Evolutionary conservation across 2,888 invertebrate genomes (phyloP).

Genomic region (Rhyacophila evoluta): DNA sequence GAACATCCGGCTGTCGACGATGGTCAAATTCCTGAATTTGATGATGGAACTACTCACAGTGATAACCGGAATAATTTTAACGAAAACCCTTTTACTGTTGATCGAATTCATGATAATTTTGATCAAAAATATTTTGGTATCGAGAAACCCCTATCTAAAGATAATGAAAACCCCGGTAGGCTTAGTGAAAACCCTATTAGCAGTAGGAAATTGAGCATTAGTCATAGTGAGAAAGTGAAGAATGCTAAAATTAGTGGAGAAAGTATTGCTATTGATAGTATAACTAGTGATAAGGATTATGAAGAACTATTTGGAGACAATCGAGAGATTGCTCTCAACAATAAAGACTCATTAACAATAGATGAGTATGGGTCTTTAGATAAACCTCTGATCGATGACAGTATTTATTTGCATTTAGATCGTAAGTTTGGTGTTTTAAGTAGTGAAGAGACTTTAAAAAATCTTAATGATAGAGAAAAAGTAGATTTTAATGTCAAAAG

Average conservation of each 20-base stretch:
- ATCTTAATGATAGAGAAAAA: slow-evolving; percentile 3
- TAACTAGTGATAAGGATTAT: slow-evolving; percentile 34
- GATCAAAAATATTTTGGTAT: background rate
- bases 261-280: slow-evolving; percentile 28
- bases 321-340: background rate
- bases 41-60: background rate
- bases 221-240: background rate
- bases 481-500: slow-evolving; percentile 5
- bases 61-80: background rate
- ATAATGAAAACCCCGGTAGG: background rate
- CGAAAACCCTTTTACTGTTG: background rate
- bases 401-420: background rate
- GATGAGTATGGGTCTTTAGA: slow-evolving; percentile 27
- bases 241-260: background rate
- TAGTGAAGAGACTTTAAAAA: slow-evolving; percentile 47
- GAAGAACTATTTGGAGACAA: slow-evolving; percentile 20
- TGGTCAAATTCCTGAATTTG: background rate
- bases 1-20: background rate
- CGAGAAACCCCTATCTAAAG: background rate
- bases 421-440: slow-evolving; percentile 37
- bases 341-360: background rate
- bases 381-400: slow-evolving; percentile 40
- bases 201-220: background rate
- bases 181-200: background rate
- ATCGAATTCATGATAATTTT: slow-evolving; percentile 53